Conservation (phyloP, 2,797 vertebrate species). For the Aselliscus stoliczkanus region DNA sequence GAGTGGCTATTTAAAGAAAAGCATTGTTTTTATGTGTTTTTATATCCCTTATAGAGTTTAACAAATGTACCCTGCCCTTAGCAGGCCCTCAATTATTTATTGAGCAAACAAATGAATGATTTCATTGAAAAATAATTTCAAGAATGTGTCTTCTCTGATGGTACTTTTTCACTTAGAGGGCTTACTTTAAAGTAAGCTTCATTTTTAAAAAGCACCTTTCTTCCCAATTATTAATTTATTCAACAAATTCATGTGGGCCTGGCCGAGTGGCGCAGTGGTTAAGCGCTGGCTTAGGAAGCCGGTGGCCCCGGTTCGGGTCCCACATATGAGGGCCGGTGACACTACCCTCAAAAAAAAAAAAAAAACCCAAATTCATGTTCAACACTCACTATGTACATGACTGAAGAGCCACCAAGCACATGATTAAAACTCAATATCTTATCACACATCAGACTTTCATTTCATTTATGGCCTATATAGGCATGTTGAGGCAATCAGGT, state of each 20-base stretch:
- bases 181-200: background rate
- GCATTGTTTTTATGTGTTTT: background rate
- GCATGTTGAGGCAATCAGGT: background rate
- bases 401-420: background rate
- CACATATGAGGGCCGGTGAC: too few species aligned
- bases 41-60: background rate
- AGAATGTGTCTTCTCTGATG: background rate
- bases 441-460: background rate
- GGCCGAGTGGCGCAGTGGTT: too few species aligned
- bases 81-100: background rate
- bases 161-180: background rate
- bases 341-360: too few species aligned
- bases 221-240: background rate
- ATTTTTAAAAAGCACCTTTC: background rate
- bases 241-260: background rate
- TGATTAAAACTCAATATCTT: background rate
- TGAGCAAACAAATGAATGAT: background rate
- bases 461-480: background rate
- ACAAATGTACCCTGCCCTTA: background rate
- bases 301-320: too few species aligned
- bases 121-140: background rate
- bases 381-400: background rate
- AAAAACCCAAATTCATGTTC: background rate
- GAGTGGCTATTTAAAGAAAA: background rate
- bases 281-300: too few species aligned